Percentiles rank a stretch among this genome's conserved stretches.
These are phyloP conservation scores for Megaceryle maxima DNA, from an alignment of 2,113 vertebrate genomes.

Conservation along the genomic window DNA sequence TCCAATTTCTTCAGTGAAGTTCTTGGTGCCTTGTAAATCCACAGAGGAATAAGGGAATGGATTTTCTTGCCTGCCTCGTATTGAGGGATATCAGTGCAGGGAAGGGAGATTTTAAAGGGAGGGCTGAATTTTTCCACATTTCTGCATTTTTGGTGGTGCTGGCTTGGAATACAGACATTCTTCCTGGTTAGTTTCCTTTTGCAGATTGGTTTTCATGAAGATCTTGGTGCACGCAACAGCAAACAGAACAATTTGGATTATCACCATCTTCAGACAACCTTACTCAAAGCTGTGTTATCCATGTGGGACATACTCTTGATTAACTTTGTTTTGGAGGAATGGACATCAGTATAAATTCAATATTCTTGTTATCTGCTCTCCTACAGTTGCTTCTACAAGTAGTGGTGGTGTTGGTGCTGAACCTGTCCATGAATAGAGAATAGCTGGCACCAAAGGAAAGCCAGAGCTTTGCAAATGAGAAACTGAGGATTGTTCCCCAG, in stretches of 20 bases:
- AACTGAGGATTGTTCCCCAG: background rate
- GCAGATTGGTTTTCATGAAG: background rate
- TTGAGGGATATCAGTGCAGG: background rate
- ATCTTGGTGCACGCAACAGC: background rate
- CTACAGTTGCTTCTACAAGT: background rate
- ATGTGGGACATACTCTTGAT: background rate
- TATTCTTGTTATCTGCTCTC: background rate
- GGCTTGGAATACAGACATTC: background rate
- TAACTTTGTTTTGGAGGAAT: background rate
- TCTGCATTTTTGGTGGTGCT: background rate
- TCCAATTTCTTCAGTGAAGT: background rate
- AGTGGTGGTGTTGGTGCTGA: background rate
- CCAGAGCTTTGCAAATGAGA: background rate
- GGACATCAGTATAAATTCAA: background rate
- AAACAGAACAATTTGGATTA: background rate
- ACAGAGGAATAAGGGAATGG: background rate
- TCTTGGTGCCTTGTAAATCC: background rate
- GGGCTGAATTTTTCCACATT: background rate
- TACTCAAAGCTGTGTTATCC: background rate
- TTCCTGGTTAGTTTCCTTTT: constrained; percentile 1
- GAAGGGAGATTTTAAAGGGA: background rate
- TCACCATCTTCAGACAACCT: background rate
- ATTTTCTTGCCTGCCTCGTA: constrained; percentile 4
- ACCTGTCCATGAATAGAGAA: background rate
- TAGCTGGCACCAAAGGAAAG: background rate